phyloP scores from a whole-genome alignment of 2,797 vertebrate species.

The Scomberomorus guttatus region DNA sequence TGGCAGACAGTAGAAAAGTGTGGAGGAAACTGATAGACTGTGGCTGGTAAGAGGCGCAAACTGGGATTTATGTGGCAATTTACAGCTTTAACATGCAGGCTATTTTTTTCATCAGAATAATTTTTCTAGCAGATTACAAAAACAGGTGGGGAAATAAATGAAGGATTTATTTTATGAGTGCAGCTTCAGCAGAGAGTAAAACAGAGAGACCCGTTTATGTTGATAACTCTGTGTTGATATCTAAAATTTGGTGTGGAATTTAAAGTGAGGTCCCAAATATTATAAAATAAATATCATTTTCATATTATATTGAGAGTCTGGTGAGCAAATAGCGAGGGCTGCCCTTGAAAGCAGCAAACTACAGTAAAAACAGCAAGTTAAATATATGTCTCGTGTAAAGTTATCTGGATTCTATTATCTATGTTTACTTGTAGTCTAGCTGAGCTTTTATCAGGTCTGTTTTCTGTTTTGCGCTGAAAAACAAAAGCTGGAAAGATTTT shows the following conservation, averaged over 20 bases:
- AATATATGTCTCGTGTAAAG: not conserved
- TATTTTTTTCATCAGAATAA: slow-evolving; percentile 1
- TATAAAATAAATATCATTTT: not conserved
- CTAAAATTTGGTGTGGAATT: slow-evolving; percentile 1
- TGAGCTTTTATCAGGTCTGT: not conserved
- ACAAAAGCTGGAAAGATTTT: slow-evolving; percentile 7
- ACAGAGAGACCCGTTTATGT: not conserved
- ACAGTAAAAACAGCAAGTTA: not conserved
- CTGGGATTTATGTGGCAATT: slow-evolving; percentile 13
- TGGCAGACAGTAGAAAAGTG: slow-evolving; percentile 14
- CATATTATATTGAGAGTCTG: not conserved
- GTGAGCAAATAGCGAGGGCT: not conserved
- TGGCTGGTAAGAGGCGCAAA: not conserved
- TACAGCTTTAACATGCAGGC: not conserved
- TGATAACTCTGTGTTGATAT: not conserved
- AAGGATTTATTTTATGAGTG: not conserved
- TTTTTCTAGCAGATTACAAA: not conserved
- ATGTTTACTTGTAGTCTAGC: not conserved
- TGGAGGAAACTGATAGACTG: not conserved
- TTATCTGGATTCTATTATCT: not conserved
- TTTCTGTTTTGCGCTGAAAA: not conserved
- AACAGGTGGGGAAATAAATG: not conserved
- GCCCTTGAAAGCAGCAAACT: not conserved
- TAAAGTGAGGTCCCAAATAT: not conserved
- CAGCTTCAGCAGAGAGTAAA: not conserved